Evolutionary conservation across 1,140 invertebrate species (phyloP), one percentile per base, ranked within the genome.

Genomic region (Tyrophagus putrescentiae): DNA sequence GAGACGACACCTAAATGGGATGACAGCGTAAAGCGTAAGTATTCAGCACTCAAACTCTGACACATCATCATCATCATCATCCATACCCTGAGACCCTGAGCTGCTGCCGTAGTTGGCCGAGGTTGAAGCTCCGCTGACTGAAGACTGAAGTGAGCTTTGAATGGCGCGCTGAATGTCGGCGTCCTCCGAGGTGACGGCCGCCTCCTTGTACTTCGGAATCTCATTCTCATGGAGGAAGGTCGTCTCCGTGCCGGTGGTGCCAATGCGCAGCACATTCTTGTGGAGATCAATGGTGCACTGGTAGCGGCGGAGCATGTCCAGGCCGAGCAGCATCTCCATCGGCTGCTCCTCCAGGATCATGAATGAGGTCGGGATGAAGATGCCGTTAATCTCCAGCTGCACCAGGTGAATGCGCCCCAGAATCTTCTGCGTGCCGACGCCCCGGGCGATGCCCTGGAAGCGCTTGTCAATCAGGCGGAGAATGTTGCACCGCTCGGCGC

Each of bases 301-400:
- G 77, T 98, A 94, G 64, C 94, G 75, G 74, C 91, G 93, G 0
- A 98, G 75, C 90, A 98, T 97, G 69, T 98, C 94, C 29, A 98
- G 76, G 0, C 94, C 94, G 4, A 98, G 75, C 21, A 98, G 73
- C 89, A 98, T 96, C 68, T 98, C 94, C 90, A 98, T 96, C 3
- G 88, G 85, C 71, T 98, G 93, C 64, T 97, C 85, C 71, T 95
- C 87, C 23, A 98, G 75, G n/a, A 98, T 91, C 27, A 89, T 93
- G 73, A 98, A 98, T 4, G 92, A 95, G 1, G 91, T 92, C 1
- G 90, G 89, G 9, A 98, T 75, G 73, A 89, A 92, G 69, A 90
- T 87, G 64, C 83, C 83, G 64, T 87, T 89, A 64, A 98, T 97
- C 72, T 94, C 85, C 69, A 98, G 88, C 73, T 97, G 90, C 44